A percentile compares a stretch with the other conserved stretches of the same genome.
Evolutionary conservation across 2,113 vertebrate genomes (phyloP).

Genomic region (Clarias gariepinus): DNA sequence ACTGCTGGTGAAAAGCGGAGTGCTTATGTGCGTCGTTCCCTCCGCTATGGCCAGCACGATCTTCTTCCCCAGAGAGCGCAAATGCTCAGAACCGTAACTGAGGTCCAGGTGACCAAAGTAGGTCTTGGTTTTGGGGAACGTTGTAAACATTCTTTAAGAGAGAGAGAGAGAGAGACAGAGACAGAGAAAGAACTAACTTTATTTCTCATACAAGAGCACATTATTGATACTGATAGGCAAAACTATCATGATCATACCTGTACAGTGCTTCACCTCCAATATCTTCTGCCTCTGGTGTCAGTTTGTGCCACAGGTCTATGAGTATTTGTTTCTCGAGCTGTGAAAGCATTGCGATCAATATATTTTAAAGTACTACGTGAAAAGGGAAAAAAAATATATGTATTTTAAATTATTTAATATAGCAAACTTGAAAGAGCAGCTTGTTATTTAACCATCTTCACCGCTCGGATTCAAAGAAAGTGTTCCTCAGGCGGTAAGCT

Average conservation of each 20-base stretch:
- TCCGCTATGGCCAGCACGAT: constrained; percentile 72
- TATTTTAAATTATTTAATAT: not conserved
- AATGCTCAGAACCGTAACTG: constrained; percentile 62
- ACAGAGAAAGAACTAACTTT: not conserved
- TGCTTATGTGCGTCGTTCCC: constrained; percentile 70
- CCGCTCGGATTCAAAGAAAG: not conserved
- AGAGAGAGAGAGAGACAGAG: not conserved
- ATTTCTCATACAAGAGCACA: not conserved
- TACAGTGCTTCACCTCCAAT: constrained; percentile 73
- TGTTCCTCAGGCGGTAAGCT: not conserved
- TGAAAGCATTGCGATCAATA: constrained; percentile 66
- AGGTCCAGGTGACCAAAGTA: constrained; percentile 77
- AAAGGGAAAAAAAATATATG: not conserved
- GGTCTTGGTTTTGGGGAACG: constrained; percentile 73
- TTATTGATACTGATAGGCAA: too few relatives aligned
- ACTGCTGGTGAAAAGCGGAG: constrained; percentile 60
- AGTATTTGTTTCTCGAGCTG: constrained; percentile 68
- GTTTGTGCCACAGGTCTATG: constrained; percentile 61
- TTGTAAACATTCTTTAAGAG: constrained; percentile 70
- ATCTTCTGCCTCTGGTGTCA: constrained; percentile 64
- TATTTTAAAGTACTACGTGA: not conserved
- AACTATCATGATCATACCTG: constrained; percentile 59
- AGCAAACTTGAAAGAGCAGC: not conserved
- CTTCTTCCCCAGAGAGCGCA: constrained; percentile 71
- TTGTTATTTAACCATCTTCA: constrained; percentile 11